Conservation (phyloP, 2,888 invertebrate species). For the Seira sanloemensis region DNA sequence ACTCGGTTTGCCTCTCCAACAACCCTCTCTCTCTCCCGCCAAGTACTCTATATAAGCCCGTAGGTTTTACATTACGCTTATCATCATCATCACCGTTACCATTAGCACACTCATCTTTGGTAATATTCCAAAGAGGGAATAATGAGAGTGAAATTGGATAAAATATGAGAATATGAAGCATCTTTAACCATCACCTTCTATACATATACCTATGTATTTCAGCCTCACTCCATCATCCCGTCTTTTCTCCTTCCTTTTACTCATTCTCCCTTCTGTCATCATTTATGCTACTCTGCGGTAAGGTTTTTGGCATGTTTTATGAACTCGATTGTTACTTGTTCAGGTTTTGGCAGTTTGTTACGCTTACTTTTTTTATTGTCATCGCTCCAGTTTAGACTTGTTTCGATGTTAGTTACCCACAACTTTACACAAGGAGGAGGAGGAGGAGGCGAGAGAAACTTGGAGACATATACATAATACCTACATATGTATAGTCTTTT, state of each 20-base stretch:
- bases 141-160: constrained; percentile 10
- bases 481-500: neutral
- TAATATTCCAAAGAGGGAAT: constrained; percentile 21
- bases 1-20: too few relatives aligned
- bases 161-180: constrained; percentile 34
- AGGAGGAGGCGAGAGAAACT: neutral
- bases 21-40: neutral
- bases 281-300: constrained; percentile 23
- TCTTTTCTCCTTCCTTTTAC: neutral
- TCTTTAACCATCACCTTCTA: constrained; percentile 12
- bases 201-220: too few relatives aligned
- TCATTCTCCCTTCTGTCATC: constrained; percentile 5
- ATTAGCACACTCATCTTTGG: constrained; percentile 11
- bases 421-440: constrained; percentile 17
- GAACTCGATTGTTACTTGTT: constrained; percentile 18
- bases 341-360: constrained; percentile 28
- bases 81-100: neutral
- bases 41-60: neutral
- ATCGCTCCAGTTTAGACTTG: neutral
- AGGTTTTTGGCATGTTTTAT: constrained; percentile 11
- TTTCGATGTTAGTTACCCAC: constrained; percentile 23
- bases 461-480: neutral
- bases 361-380: neutral
- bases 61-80: neutral
- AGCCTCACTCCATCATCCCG: neutral